Evolutionary conservation across 1,140 invertebrate species (phyloP).

Genomic region (Danaus plexippus): DNA sequence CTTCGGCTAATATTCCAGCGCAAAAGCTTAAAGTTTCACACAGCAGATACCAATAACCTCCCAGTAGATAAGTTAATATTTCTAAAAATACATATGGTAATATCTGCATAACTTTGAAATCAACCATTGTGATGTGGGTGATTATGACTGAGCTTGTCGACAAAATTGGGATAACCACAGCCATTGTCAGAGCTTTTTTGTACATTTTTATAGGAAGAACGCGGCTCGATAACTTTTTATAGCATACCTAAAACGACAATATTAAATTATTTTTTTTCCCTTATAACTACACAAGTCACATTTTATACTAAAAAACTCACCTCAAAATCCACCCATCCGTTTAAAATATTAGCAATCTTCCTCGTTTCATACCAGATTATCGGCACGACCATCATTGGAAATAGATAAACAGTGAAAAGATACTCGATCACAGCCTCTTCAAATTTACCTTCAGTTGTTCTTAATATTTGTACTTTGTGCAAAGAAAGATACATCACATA

Average conservation of each 20-base stretch:
- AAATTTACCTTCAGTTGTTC: conserved; percentile 75
- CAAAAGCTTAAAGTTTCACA: conserved; percentile 75
- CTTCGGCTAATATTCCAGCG: conserved; percentile 74
- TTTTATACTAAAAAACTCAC: conserved; percentile 35
- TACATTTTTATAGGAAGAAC: conserved; percentile 64
- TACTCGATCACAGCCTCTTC: conserved; percentile 81
- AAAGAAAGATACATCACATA: conserved; percentile 75
- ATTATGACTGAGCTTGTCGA: conserved; percentile 75
- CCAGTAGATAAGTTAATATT: conserved; percentile 75
- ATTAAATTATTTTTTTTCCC: not conserved
- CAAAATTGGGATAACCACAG: conserved; percentile 72
- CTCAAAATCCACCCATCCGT: conserved; percentile 76
- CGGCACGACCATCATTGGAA: conserved; percentile 74
- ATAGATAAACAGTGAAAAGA: conserved; percentile 77
- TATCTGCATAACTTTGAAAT: conserved; percentile 75
- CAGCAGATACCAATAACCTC: conserved; percentile 76
- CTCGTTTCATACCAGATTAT: conserved; percentile 76
- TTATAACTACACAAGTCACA: conserved; percentile 1
- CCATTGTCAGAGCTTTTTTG: conserved; percentile 67
- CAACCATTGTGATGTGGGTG: conserved; percentile 77
- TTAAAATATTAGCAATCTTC: conserved; percentile 74
- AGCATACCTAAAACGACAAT: conserved; percentile 54
- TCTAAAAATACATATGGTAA: conserved; percentile 78
- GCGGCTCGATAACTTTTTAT: conserved; percentile 69
- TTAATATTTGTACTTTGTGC: conserved; percentile 73